phyloP scores from a whole-genome alignment of 2,888 invertebrate genomes.

The Uropetala carovei region DNA sequence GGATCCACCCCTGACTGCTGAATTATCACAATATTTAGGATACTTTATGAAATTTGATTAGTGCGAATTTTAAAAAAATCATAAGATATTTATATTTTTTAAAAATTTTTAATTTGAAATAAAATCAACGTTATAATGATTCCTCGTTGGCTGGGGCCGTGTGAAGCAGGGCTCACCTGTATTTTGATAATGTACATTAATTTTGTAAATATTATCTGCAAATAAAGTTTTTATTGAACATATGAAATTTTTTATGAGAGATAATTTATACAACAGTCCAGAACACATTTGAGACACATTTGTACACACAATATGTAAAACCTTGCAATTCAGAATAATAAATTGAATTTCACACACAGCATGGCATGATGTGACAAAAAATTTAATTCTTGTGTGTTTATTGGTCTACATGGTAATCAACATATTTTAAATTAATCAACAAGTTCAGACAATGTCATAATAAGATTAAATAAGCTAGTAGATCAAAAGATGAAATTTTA shows the following conservation, averaged over 20 bases:
- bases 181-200: not conserved
- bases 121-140: too few species aligned
- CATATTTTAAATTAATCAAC: slow-evolving; percentile 74
- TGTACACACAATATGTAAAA: slow-evolving; percentile 16
- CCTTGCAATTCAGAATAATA: slow-evolving; percentile 10
- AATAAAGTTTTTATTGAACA: slow-evolving; percentile 59
- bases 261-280: slow-evolving; percentile 52
- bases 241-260: not conserved
- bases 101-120: too few species aligned
- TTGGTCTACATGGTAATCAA: not conserved
- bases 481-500: slow-evolving; percentile 77
- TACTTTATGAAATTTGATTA: too few species aligned
- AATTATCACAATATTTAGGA: too few species aligned
- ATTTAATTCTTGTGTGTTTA: not conserved
- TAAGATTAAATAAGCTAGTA: slow-evolving; percentile 74
- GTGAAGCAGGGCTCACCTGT: too few species aligned
- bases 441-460: slow-evolving; percentile 83
- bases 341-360: slow-evolving; percentile 17
- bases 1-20: too few species aligned
- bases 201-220: slow-evolving; percentile 53
- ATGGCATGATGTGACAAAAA: not conserved
- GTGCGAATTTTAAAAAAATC: too few species aligned
- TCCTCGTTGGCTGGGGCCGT: too few species aligned
- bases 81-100: too few species aligned
- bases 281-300: slow-evolving; percentile 49